These are phyloP conservation scores for Marisa cornuarietis DNA, from an alignment of 1,140 invertebrate species.

Conservation along the genomic window DNA sequence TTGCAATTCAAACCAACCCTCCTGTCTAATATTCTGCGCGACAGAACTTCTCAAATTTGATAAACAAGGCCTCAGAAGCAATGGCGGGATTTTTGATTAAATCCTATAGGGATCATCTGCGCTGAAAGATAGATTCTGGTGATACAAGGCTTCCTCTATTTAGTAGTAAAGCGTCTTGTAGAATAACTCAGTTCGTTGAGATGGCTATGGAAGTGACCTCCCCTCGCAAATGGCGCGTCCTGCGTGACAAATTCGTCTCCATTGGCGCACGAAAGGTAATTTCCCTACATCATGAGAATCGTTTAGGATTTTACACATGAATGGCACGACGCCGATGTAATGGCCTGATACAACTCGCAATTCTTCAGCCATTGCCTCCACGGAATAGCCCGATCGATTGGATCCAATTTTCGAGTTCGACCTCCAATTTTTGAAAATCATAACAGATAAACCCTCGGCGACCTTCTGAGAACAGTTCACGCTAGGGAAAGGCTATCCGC, in stretches of 20 bases:
- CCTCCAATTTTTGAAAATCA: conserved; percentile 26
- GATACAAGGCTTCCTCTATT: too few species aligned
- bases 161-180: too few species aligned
- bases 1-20: too few species aligned
- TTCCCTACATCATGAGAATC: conserved; percentile 25
- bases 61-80: too few species aligned
- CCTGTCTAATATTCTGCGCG: too few species aligned
- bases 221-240: conserved; percentile 4
- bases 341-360: conserved; percentile 17
- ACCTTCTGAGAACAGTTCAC: too few species aligned
- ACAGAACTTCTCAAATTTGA: too few species aligned
- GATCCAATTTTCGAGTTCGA: conserved; percentile 33
- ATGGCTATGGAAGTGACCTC: conserved; percentile 5
- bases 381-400: conserved; percentile 11
- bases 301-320: conserved; percentile 26
- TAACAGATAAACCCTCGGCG: conserved; percentile 24
- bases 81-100: too few species aligned
- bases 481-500: too few species aligned
- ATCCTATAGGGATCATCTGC: too few species aligned
- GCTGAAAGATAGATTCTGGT: too few species aligned
- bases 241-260: conserved; percentile 24
- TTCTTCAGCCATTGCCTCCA: conserved; percentile 15
- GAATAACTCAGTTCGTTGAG: too few species aligned
- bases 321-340: conserved; percentile 25
- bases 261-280: conserved; percentile 23